Percentiles rank a stretch among this genome's conserved stretches.
Evolutionary conservation across 2,113 vertebrate genomes (phyloP).

Genomic region (Accipiter cooperii): DNA sequence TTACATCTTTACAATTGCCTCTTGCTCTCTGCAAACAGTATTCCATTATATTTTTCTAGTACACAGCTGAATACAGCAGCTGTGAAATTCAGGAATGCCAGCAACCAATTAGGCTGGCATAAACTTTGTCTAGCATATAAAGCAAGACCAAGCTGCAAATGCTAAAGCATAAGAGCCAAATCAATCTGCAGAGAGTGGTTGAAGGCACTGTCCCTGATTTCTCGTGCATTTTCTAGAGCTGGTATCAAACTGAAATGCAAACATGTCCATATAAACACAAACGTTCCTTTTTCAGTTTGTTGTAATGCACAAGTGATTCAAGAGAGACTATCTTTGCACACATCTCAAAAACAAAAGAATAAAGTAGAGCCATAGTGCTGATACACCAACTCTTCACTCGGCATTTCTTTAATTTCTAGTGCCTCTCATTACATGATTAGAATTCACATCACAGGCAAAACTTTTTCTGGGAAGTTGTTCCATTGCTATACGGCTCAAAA

Average conservation of each 20-base stretch:
- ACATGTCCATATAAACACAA: neutral
- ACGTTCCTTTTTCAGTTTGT: neutral
- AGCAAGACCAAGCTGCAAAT: conserved; percentile 63
- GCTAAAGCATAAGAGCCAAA: neutral
- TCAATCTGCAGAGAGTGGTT: neutral
- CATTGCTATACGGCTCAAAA: neutral
- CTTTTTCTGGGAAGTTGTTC: neutral
- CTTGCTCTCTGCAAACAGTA: conserved; percentile 67
- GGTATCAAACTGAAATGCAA: neutral
- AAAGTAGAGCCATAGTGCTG: neutral
- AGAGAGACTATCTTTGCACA: neutral
- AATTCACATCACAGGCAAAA: neutral
- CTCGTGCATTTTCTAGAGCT: neutral
- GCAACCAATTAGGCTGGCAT: conserved; percentile 71
- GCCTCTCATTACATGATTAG: neutral
- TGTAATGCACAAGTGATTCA: neutral
- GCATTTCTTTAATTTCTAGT: neutral
- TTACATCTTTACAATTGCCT: conserved; percentile 65
- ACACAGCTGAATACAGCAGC: conserved; percentile 73
- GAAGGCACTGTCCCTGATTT: neutral
- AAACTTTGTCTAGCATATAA: conserved; percentile 68
- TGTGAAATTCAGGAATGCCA: conserved; percentile 70
- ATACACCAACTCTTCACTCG: neutral
- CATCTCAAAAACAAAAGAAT: neutral
- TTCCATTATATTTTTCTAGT: conserved; percentile 70